Base-by-base conservation (phyloP, 2,888 invertebrate species). In the Gibbula magus region DNA sequence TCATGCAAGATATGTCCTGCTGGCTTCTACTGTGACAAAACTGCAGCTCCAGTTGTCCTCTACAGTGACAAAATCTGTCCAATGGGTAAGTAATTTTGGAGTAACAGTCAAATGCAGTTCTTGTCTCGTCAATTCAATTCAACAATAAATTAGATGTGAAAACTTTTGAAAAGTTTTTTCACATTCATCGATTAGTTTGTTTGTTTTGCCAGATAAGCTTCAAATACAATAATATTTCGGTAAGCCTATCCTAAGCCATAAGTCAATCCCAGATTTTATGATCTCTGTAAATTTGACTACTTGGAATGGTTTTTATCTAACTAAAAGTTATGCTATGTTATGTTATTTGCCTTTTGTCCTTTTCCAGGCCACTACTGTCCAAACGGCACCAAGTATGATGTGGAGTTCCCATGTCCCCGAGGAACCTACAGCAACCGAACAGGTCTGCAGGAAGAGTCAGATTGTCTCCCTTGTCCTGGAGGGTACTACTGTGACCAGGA, bases 331-430 rank as follows among this genome's bases (percentile, higher is more conserved):
- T 13, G 10, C 10, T 10, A 52, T 52, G 10, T 10, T 52, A 52
- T 18, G 10, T 13, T 52, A 13, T 52, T 52, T 52, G 10, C 52
- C 52, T 13, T 54, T 54, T 32, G n/a, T 32, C 16, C 16, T 52
- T 39, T 77, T 83, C 10, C 81, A 91, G 92, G 92, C 52, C 87
- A 91, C 82, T 92, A 90, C 82, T 92, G 92, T 79, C 91, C 91
- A 2, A 82, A 78, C 51, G 90, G 90, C 29, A 92, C 92, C 1
- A 82, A 86, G 54, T 90, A 88, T 80, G 82, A 85, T 8, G 87
- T 84, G 3, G 88, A 92, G 85, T 87, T 84, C 81, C 87, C 86
- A 0, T 92, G 92, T 78, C 91, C 91, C 0, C 66, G 76, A 8
- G 92, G 92, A 5, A 90, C 91, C 0, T 92, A 84, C 80, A 88